phyloP scores from a whole-genome alignment of 2,797 vertebrate genomes.

The Lagorchestes hirsutus region DNA sequence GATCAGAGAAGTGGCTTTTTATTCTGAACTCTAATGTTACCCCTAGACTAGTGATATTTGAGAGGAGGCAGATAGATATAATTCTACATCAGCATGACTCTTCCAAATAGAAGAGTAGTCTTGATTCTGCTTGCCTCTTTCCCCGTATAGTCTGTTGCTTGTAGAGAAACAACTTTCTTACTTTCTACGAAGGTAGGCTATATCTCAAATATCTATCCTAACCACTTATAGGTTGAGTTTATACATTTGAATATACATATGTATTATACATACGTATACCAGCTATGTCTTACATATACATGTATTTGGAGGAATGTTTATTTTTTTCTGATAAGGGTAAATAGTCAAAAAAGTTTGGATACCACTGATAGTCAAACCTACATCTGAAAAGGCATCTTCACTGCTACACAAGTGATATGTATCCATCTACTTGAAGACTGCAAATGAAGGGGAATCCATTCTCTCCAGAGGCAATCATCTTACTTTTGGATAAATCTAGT shows the following conservation, averaged over 20 bases:
- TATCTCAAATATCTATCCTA: background rate
- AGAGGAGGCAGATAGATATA: background rate
- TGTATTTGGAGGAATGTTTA: background rate
- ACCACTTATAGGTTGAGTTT: background rate
- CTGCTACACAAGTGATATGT: background rate
- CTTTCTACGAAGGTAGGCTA: background rate
- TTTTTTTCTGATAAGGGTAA: background rate
- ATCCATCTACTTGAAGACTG: background rate
- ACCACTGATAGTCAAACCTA: background rate
- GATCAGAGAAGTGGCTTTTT: background rate
- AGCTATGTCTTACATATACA: background rate
- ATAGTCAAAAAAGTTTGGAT: background rate
- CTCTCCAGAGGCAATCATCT: background rate
- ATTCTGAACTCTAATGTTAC: background rate
- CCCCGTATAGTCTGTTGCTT: background rate
- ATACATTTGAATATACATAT: background rate
- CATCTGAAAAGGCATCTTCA: background rate
- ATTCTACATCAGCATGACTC: background rate
- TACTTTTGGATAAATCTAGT: background rate
- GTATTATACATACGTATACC: background rate
- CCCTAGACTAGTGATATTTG: background rate
- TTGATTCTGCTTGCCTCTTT: background rate
- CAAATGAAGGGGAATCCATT: background rate
- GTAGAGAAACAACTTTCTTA: background rate
- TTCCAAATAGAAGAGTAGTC: background rate